Base-by-base conservation (phyloP, 2,888 invertebrate genomes). In the Sthenelais limicola region DNA sequence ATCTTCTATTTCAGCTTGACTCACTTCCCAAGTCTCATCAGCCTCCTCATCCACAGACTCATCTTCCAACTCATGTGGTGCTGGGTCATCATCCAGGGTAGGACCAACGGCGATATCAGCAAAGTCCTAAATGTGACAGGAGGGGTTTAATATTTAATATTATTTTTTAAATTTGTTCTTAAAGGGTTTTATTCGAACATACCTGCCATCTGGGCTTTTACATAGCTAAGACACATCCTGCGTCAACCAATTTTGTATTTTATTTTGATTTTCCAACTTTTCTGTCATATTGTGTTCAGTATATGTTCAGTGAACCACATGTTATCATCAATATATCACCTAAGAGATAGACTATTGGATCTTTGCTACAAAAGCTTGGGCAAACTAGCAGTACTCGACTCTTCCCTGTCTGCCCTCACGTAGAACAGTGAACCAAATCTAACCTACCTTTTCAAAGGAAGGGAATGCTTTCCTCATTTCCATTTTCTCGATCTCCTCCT, bases 381-480 rank as follows among this genome's bases (percentile, higher is more conserved):
- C n/a, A n/a, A n/a, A n/a, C n/a, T n/a, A n/a, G n/a, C n/a, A n/a
- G n/a, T n/a, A n/a, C n/a, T n/a, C n/a, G n/a, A n/a, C 52, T 15
- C 15, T 52, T 12, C 15, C 15, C n/a, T 52, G 15, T 52, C 9
- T 52, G 9, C 43, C 15, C 15, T 12, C 15, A 43, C 12, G 43
- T 62, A 62, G 3, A 43, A 70, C 24, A 54, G 38, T 33, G 54
- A 12, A 47, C 12, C 9, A 7, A 32, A n/a, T 21, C 18, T 21
- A 18, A 35, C 68, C 52, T 58, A 88, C 88, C 80, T 86, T 77
- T 30, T 83, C 82, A 81, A 83, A 89, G 3, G 84, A 80, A 4
- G 89, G 89, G 80, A 89, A 89, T 43, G 79, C 78, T 47, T 80
- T 74, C 38, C 78, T 75, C 68, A 89, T 84, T 26, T 88, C 87